Conservation (phyloP, 1,140 invertebrate species). For the Penaeus indicus region DNA sequence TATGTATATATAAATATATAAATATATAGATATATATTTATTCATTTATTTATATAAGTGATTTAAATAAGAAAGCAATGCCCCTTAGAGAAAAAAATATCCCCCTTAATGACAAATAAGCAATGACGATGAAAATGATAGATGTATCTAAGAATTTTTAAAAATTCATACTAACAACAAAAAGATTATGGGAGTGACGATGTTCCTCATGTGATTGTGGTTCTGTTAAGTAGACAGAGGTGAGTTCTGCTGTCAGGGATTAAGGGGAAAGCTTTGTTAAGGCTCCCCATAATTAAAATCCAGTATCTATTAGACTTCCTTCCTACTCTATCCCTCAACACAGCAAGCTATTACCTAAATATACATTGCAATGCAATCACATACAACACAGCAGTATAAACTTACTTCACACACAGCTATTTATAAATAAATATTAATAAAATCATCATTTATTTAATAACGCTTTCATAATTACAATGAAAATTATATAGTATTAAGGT, state of each 20-base stretch:
- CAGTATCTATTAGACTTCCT: constrained; percentile 17
- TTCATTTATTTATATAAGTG: too few relatives aligned
- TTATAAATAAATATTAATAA: constrained; percentile 58
- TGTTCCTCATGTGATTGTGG: constrained; percentile 20
- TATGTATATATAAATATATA: too few relatives aligned
- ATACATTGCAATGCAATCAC: constrained; percentile 54
- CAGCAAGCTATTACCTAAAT: constrained; percentile 44
- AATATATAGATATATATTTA: too few relatives aligned
- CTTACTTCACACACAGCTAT: constrained; percentile 56
- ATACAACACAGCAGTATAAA: constrained; percentile 60
- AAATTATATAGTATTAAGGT: constrained; percentile 46
- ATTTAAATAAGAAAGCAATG: constrained; percentile 10
- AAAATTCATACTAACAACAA: too few relatives aligned
- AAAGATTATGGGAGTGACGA: constrained; percentile 46
- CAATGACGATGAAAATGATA: too few relatives aligned
- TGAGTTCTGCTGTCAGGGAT: constrained; percentile 34
- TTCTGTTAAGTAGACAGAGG: constrained; percentile 43
- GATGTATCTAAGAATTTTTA: too few relatives aligned
- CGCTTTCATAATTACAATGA: constrained; percentile 49
- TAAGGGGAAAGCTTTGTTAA: constrained; percentile 30
- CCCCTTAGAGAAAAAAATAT: constrained; percentile 12
- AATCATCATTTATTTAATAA: constrained; percentile 39
- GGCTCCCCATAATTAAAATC: constrained; percentile 3
- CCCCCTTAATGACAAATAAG: constrained; percentile 42
- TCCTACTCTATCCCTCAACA: constrained; percentile 44